phyloP scores from a whole-genome alignment of 2,797 vertebrate species.

The Masticophis lateralis region DNA sequence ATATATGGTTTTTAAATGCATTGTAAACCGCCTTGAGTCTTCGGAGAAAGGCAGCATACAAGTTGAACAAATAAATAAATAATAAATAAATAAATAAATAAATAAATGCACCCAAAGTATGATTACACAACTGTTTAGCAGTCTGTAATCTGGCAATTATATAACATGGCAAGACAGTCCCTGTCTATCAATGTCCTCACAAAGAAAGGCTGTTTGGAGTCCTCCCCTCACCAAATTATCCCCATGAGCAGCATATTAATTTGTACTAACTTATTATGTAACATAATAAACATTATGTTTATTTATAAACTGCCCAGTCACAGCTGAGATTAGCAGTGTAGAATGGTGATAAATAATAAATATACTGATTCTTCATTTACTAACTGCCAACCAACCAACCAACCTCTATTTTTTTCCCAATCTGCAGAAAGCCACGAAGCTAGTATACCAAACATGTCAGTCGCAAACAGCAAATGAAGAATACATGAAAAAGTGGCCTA shows the following conservation, averaged over 20 bases:
- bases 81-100: too few relatives aligned
- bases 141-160: too few relatives aligned
- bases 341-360: not conserved
- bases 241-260: not conserved
- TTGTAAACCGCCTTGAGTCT: too few relatives aligned
- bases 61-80: too few relatives aligned
- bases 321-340: not conserved
- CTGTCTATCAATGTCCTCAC: not conserved
- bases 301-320: not conserved
- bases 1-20: too few relatives aligned
- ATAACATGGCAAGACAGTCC: not conserved
- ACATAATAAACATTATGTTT: too few relatives aligned
- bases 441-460: not conserved
- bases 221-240: not conserved
- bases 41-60: too few relatives aligned
- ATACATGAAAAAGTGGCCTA: not conserved
- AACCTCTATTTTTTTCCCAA: not conserved
- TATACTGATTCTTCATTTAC: not conserved
- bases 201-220: not conserved
- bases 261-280: not conserved
- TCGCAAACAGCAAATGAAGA: not conserved
- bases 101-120: too few relatives aligned
- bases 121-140: too few relatives aligned
- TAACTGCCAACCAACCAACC: not conserved
- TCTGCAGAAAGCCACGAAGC: not conserved